Evolutionary conservation across 1,140 invertebrate genomes (phyloP).

Genomic region (Nasonia longicornis): DNA sequence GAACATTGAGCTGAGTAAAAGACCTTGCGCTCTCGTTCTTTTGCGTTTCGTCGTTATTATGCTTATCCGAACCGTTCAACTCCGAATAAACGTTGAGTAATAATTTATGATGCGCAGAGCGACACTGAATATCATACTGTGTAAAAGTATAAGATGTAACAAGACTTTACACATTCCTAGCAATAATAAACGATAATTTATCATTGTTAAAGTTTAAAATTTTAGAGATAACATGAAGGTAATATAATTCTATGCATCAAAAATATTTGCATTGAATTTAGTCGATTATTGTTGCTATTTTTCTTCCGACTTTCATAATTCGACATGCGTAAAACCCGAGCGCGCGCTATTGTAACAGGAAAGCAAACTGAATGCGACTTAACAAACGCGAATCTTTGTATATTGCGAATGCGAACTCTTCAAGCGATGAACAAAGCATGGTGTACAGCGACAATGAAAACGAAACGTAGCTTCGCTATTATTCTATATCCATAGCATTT

Average conservation of each 20-base stretch:
- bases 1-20: constrained; percentile 43
- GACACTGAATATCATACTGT: constrained; percentile 52
- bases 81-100: constrained; percentile 54
- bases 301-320: background rate
- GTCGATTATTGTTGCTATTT: constrained; percentile 35
- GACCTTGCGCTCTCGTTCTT: constrained; percentile 47
- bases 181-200: constrained; percentile 28
- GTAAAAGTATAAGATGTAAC: constrained; percentile 68
- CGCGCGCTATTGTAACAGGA: constrained; percentile 27
- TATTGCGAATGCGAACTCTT: constrained; percentile 37
- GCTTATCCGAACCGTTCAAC: constrained; percentile 40
- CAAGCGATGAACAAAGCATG: constrained; percentile 37
- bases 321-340: constrained; percentile 22
- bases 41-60: constrained; percentile 45
- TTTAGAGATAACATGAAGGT: background rate
- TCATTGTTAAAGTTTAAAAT: background rate
- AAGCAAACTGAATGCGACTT: constrained; percentile 24
- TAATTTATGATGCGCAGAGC: constrained; percentile 55
- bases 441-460: constrained; percentile 19
- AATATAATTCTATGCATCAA: background rate
- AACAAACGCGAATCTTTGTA: constrained; percentile 34
- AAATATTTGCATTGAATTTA: background rate
- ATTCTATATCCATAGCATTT: background rate
- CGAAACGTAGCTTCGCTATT: background rate
- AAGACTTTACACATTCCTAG: constrained; percentile 31